Conservation (phyloP, 2,888 invertebrate genomes). For the Eupithecia subumbrata region DNA sequence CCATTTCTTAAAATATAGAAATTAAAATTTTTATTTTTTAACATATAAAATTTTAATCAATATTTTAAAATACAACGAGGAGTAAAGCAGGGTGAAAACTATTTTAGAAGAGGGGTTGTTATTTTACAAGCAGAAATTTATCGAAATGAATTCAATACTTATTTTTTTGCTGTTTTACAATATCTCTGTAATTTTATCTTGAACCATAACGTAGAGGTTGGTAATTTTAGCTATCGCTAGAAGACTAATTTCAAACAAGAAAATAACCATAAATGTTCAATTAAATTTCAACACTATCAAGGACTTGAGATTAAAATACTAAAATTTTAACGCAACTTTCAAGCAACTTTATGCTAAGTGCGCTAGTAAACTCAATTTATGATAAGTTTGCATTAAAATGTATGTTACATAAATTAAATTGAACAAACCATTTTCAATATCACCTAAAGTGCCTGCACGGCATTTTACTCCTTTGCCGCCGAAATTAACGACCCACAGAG, state of each 20-base stretch:
- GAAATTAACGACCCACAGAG: background rate
- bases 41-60: too few species aligned
- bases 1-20: too few species aligned
- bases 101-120: background rate
- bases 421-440: constrained; percentile 21
- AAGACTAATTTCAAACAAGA: background rate
- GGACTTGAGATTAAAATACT: constrained; percentile 11
- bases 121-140: background rate
- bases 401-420: constrained; percentile 16
- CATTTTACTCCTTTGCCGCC: background rate
- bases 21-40: too few species aligned
- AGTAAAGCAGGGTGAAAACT: too few species aligned
- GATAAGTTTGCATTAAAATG: background rate
- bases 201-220: background rate
- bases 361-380: background rate
- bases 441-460: constrained; percentile 21
- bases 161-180: background rate
- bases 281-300: background rate
- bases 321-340: constrained; percentile 14
- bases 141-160: background rate
- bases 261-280: background rate
- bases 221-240: background rate
- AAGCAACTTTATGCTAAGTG: constrained; percentile 14
- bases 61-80: too few species aligned
- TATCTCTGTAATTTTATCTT: background rate